Conservation (phyloP, 2,113 vertebrate genomes). For the Lynx canadensis region DNA sequence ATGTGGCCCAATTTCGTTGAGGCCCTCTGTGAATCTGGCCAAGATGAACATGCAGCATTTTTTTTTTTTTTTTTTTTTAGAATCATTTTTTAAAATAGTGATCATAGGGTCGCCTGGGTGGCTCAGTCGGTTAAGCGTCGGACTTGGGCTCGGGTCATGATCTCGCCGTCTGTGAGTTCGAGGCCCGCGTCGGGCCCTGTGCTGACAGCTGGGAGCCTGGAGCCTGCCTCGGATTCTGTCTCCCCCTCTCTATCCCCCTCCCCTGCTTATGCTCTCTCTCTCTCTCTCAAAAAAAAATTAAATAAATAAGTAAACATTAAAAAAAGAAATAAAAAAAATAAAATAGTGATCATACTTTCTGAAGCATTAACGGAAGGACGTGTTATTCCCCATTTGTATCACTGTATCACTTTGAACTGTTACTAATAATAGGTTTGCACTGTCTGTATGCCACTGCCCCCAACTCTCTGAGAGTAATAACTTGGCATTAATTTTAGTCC, state of each 20-base stretch:
- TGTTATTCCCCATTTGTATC: background rate
- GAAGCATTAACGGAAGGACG: background rate
- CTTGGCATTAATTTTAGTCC: constrained; percentile 36
- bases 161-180: too few relatives aligned
- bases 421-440: background rate
- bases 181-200: too few relatives aligned
- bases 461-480: background rate
- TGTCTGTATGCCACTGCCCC: background rate
- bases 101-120: background rate
- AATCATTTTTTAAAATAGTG: background rate
- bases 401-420: background rate
- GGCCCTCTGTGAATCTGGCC: background rate
- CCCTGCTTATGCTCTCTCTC: too few relatives aligned
- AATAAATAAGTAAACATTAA: too few relatives aligned
- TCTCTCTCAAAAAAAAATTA: too few relatives aligned
- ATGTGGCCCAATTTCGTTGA: background rate
- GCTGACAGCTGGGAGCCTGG: too few relatives aligned
- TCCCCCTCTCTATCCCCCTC: too few relatives aligned
- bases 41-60: background rate
- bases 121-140: too few relatives aligned
- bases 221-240: too few relatives aligned
- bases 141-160: too few relatives aligned
- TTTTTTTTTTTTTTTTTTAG: constrained; percentile 57
- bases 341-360: background rate
- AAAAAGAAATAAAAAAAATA: too few relatives aligned